Percentiles rank a stretch among this genome's conserved stretches.
Evolutionary conservation across 2,113 vertebrate genomes (phyloP).

Genomic region (Mungos mungo): DNA sequence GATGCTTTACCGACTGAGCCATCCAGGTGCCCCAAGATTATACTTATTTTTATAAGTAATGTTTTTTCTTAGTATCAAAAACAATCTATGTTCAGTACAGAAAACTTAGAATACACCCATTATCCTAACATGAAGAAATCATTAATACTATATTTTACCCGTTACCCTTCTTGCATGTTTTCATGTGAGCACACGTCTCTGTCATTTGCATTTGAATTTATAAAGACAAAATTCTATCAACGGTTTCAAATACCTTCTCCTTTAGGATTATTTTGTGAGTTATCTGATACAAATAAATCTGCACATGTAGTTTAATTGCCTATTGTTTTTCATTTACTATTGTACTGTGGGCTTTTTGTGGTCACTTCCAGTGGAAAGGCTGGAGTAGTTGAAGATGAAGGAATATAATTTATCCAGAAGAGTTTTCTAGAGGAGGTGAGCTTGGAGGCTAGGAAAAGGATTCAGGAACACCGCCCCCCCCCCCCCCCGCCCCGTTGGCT

Average conservation of each 20-base stretch:
- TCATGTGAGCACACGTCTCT: not conserved
- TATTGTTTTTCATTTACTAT: not conserved
- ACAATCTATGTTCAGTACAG: not conserved
- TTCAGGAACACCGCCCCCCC: accelerated
- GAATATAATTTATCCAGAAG: not conserved
- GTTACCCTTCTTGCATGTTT: not conserved
- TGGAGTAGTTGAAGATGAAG: not conserved
- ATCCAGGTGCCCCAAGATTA: too few relatives aligned
- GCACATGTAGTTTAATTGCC: not conserved
- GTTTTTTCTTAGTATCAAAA: not conserved
- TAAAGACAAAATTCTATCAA: not conserved
- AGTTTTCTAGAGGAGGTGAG: not conserved
- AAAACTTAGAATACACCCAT: not conserved
- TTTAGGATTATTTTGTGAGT: conserved; percentile 43
- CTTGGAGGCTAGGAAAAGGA: too few relatives aligned
- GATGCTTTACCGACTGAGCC: too few relatives aligned
- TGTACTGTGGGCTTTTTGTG: not conserved
- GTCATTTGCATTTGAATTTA: not conserved
- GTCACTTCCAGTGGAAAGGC: not conserved
- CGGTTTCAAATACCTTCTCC: not conserved
- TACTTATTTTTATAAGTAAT: not conserved
- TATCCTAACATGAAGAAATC: not conserved
- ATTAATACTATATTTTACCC: not conserved
- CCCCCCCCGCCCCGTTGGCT: not conserved
- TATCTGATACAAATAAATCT: not conserved